These are phyloP conservation scores for Sitophilus oryzae DNA, from an alignment of 1,140 invertebrate genomes.

Conservation along the genomic window DNA sequence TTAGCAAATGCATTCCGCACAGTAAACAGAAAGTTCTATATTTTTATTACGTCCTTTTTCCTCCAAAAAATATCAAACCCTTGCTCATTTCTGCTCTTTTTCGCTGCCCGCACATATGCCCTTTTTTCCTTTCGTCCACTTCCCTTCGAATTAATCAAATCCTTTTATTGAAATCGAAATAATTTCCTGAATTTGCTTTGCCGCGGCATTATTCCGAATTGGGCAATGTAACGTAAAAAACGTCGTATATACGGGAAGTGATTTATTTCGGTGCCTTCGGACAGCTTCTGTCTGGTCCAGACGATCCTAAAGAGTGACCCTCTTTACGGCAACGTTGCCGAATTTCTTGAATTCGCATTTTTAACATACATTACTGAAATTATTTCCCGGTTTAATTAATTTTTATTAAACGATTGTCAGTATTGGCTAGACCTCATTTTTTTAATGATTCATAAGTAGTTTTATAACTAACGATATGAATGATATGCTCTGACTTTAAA, in stretches of 20 bases:
- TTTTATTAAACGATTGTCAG: too few relatives aligned
- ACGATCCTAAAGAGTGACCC: conserved; percentile 24
- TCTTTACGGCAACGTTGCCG: conserved; percentile 11
- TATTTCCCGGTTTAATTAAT: too few relatives aligned
- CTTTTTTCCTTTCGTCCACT: background rate
- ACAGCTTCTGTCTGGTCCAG: conserved; percentile 21
- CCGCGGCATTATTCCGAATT: conserved; percentile 21
- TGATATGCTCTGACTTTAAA: too few relatives aligned
- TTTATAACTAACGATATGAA: too few relatives aligned
- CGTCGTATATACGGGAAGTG: conserved; percentile 20
- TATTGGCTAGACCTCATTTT: too few relatives aligned
- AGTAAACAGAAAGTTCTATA: too few relatives aligned
- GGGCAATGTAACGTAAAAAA: conserved; percentile 35
- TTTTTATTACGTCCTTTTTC: too few relatives aligned
- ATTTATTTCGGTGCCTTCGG: conserved; percentile 29
- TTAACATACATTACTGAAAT: too few relatives aligned
- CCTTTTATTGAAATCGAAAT: conserved; percentile 31
- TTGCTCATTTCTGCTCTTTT: background rate
- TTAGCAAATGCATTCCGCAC: too few relatives aligned
- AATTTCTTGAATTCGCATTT: too few relatives aligned
- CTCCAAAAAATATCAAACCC: conserved; percentile 4
- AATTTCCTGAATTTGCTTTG: conserved; percentile 26
- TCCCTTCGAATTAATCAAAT: conserved; percentile 24
- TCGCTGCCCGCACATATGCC: conserved; percentile 15
- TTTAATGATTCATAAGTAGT: too few relatives aligned